phyloP scores from a whole-genome alignment of 2,113 vertebrate genomes.

The Nothobranchius furzeri region DNA sequence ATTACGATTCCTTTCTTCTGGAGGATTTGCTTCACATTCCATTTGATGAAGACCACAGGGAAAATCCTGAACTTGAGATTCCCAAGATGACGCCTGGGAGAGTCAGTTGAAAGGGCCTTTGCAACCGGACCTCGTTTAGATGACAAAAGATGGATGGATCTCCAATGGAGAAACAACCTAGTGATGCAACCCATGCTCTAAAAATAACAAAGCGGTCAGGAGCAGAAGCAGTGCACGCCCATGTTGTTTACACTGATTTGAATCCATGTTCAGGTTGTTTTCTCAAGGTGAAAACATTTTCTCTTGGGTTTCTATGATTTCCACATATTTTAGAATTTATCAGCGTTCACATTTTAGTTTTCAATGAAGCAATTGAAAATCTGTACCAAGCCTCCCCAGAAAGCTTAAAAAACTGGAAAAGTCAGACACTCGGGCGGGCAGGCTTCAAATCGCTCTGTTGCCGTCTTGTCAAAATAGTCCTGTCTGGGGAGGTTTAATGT shows the following conservation, averaged over 20 bases:
- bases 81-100: too few species aligned
- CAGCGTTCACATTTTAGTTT: background rate
- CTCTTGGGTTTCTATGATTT: background rate
- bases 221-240: background rate
- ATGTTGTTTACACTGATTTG: background rate
- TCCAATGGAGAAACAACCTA: too few species aligned
- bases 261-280: background rate
- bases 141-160: too few species aligned
- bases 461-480: slow-evolving; percentile 21
- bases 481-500: slow-evolving; percentile 41
- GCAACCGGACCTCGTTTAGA: too few species aligned
- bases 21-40: too few species aligned
- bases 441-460: background rate
- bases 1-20: too few species aligned
- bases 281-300: background rate
- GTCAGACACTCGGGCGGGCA: background rate
- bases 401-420: background rate
- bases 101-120: too few species aligned
- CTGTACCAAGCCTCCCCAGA: background rate
- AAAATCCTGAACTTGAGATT: too few species aligned
- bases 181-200: background rate
- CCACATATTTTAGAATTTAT: background rate
- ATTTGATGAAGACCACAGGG: too few species aligned
- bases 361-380: background rate
- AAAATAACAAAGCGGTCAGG: background rate